Conservation (phyloP, 1,140 invertebrate species). For the Melanaphis sacchari region DNA sequence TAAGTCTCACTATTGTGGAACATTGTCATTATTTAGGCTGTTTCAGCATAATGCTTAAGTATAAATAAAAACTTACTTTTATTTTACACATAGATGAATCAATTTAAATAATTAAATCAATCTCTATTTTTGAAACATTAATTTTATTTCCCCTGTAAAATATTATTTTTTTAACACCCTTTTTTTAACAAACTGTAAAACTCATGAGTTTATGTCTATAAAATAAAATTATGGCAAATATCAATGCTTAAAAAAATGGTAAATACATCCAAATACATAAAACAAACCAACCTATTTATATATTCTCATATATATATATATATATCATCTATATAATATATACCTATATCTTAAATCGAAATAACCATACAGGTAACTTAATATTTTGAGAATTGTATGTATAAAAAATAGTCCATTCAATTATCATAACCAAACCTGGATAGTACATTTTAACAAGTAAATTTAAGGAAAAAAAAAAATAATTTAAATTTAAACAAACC, state of each 20-base stretch:
- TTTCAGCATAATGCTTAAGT: neutral
- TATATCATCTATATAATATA: neutral
- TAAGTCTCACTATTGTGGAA: neutral
- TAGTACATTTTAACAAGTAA: neutral
- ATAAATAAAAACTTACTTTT: neutral
- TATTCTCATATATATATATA: too few relatives aligned
- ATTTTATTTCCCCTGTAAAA: neutral
- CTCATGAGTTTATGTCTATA: neutral
- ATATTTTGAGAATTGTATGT: constrained; percentile 39
- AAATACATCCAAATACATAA: neutral
- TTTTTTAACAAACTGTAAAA: neutral
- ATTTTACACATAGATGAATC: neutral
- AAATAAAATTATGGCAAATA: constrained; percentile 16
- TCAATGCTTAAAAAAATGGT: neutral
- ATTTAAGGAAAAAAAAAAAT: neutral
- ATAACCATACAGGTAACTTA: constrained; percentile 26
- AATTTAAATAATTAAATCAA: neutral
- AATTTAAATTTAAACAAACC: neutral
- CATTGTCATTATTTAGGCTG: neutral
- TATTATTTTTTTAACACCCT: neutral
- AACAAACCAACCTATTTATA: neutral
- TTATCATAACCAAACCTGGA: neutral
- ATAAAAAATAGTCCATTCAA: neutral
- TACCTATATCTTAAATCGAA: neutral
- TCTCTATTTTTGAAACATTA: neutral